These are phyloP conservation scores for Drosophila bipectinata DNA, from an alignment of 1,140 invertebrate genomes.

Conservation along the genomic window DNA sequence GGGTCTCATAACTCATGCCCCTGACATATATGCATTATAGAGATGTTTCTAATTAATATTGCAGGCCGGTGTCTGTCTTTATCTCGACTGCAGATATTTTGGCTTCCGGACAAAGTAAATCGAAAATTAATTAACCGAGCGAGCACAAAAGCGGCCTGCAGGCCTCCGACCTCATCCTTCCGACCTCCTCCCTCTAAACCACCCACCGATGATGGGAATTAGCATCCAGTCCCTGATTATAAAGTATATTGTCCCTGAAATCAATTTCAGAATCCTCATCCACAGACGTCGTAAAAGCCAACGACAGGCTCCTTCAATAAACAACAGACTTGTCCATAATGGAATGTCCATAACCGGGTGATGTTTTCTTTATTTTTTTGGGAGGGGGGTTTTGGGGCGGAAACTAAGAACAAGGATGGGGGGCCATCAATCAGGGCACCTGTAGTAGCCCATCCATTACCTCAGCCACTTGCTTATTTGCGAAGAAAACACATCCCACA, in stretches of 20 bases:
- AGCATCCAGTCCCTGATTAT: too few species aligned
- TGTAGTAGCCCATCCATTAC: constrained; percentile 8
- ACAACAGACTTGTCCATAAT: constrained; percentile 16
- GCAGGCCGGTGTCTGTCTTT: not conserved
- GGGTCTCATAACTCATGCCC: not conserved
- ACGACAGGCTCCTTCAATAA: constrained; percentile 9
- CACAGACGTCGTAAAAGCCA: not conserved
- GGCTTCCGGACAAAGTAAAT: constrained; percentile 5
- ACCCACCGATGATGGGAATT: not conserved
- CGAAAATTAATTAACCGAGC: constrained; percentile 5
- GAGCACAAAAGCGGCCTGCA: not conserved
- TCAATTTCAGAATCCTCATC: not conserved
- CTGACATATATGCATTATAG: not conserved
- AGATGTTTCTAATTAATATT: constrained; percentile 13
- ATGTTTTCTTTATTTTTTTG: not conserved
- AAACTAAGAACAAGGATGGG: constrained; percentile 12
- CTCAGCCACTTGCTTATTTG: constrained; percentile 2
- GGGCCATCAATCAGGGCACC: constrained; percentile 47
- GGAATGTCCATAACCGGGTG: constrained; percentile 22
- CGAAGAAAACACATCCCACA: not conserved
- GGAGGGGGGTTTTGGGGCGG: not conserved
- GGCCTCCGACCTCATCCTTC: too few species aligned
- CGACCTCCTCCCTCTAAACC: too few species aligned
- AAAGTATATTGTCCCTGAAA: not conserved
- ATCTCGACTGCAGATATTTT: not conserved